phyloP scores from a whole-genome alignment of 2,888 invertebrate species.

The Brachycybe producta region DNA sequence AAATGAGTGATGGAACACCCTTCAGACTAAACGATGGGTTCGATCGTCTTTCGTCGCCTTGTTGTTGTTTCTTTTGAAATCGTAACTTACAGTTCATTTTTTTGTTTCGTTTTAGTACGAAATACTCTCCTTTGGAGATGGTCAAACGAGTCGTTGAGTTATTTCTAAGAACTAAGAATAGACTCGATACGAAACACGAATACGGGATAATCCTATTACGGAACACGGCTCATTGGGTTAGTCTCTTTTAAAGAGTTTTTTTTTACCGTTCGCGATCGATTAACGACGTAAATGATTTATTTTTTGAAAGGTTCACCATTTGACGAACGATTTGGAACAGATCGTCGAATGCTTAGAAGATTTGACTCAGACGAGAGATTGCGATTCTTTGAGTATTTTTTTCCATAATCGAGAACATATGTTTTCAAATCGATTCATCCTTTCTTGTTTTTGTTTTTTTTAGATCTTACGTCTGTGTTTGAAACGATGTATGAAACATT shows the following conservation, averaged over 20 bases:
- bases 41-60: conserved; percentile 3
- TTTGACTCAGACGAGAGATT: conserved; percentile 29
- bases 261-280: neutral
- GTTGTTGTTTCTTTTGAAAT: neutral
- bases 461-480: conserved; percentile 22
- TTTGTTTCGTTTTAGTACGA: conserved; percentile 34
- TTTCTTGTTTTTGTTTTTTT: conserved; percentile 6
- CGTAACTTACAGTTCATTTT: neutral
- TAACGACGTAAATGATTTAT: neutral
- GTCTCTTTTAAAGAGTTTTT: conserved; percentile 29
- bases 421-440: neutral
- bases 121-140: conserved; percentile 46
- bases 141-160: conserved; percentile 48
- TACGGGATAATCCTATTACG: conserved; percentile 49
- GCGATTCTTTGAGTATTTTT: conserved; percentile 20
- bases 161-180: conserved; percentile 48
- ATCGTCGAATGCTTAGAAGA: conserved; percentile 45
- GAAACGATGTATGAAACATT: conserved; percentile 24
- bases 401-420: neutral
- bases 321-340: conserved; percentile 47
- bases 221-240: conserved; percentile 36
- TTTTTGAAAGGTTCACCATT: conserved; percentile 31
- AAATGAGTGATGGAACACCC: conserved; percentile 8
- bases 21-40: conserved; percentile 12
- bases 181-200: conserved; percentile 47